phyloP scores from a whole-genome alignment of 2,888 invertebrate genomes.

The Pseudolycoriella hygida region DNA sequence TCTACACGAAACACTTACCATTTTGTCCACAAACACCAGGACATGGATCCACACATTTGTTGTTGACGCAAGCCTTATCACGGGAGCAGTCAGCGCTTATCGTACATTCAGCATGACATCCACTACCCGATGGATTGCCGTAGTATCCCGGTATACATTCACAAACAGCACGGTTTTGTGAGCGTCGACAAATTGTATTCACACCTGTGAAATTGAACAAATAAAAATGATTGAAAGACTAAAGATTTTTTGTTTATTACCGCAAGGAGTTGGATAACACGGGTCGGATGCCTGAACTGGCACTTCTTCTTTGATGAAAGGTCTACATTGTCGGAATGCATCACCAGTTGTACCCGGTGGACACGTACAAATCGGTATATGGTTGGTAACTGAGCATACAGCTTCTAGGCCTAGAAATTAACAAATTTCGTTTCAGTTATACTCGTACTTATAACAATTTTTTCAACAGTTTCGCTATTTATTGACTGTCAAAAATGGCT shows the following conservation, averaged over 20 bases:
- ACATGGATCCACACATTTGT: slow-evolving; percentile 66
- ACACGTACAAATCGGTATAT: slow-evolving; percentile 45
- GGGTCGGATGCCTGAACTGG: slow-evolving; percentile 29
- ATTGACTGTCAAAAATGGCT: too few species aligned
- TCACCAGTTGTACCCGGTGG: slow-evolving; percentile 43
- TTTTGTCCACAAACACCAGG: slow-evolving; percentile 55
- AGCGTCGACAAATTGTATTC: slow-evolving; percentile 48
- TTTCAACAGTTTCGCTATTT: too few species aligned
- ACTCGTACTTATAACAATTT: too few species aligned
- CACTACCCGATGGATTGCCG: slow-evolving; percentile 46
- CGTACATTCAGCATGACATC: slow-evolving; percentile 68
- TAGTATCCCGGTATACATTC: slow-evolving; percentile 58
- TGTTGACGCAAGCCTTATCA: slow-evolving; percentile 56
- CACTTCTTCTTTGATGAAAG: slow-evolving; percentile 17
- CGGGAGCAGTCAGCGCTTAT: slow-evolving; percentile 64
- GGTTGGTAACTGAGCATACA: slow-evolving; percentile 55
- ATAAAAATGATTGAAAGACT: too few species aligned
- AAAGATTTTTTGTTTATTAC: too few species aligned
- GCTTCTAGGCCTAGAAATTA: slow-evolving; percentile 39
- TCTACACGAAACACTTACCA: too few species aligned
- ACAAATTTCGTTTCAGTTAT: too few species aligned
- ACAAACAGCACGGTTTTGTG: slow-evolving; percentile 39
- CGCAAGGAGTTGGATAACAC: slow-evolving; percentile 60
- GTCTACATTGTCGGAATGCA: slow-evolving; percentile 36
- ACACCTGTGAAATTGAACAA: too few species aligned